A percentile compares a stretch with the other conserved stretches of the same genome.
Conservation (phyloP, 2,888 invertebrate species). For the Caenorhabditis auriculariae region DNA sequence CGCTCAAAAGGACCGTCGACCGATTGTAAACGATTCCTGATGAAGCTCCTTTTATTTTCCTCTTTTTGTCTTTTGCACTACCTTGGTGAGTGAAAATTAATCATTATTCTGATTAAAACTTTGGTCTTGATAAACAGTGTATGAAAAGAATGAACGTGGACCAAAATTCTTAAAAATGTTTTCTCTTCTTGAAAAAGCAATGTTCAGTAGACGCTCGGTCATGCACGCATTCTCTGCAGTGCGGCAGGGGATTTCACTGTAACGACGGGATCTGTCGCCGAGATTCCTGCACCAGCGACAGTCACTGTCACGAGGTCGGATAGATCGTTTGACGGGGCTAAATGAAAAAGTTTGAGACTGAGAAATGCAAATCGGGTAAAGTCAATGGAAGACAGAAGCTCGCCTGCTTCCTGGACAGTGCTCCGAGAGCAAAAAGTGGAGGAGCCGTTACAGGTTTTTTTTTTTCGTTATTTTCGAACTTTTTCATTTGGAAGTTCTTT, state of each 20-base stretch:
- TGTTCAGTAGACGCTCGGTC: conserved; percentile 2
- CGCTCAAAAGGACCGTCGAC: no score
- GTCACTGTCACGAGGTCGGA: conserved; percentile 31
- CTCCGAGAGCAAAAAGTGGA: conserved; percentile 10
- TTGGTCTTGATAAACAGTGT: no score
- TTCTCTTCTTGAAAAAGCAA: no score
- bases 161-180: no score
- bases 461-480: no score
- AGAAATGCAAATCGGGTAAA: conserved; percentile 47
- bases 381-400: conserved; percentile 45
- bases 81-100: no score
- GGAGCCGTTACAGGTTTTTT: no score
- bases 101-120: no score
- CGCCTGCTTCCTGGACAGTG: conserved; percentile 43
- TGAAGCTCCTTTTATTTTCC: no score
- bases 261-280: conserved; percentile 26
- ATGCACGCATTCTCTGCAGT: conserved; percentile 29
- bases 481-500: not conserved
- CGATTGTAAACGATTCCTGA: no score
- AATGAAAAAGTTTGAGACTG: conserved; percentile 28
- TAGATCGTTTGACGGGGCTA: not conserved
- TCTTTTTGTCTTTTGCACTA: no score
- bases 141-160: no score
- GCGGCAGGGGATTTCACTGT: conserved; percentile 37
- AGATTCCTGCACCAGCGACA: conserved; percentile 21